These are phyloP conservation scores for Drosophila bocqueti DNA, from an alignment of 1,140 invertebrate species.

Conservation along the genomic window DNA sequence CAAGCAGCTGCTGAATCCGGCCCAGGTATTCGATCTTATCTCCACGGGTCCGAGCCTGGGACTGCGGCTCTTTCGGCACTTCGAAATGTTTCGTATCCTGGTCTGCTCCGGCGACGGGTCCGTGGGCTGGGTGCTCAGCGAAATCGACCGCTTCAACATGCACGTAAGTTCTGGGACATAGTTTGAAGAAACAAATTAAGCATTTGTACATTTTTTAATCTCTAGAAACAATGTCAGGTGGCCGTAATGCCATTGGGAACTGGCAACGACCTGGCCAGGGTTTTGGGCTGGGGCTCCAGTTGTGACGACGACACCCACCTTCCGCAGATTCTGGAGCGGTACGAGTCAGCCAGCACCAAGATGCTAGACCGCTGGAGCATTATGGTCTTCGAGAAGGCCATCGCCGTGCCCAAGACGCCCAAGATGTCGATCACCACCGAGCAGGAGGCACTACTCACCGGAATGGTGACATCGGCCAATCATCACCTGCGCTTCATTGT, in stretches of 20 bases:
- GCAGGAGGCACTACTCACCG: slow-evolving; percentile 86
- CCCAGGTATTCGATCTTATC: slow-evolving; percentile 98
- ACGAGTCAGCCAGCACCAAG: slow-evolving; percentile 97
- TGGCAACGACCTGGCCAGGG: slow-evolving; percentile 97
- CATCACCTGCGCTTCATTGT: slow-evolving; percentile 94
- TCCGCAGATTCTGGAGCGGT: slow-evolving; percentile 95
- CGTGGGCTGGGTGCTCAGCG: slow-evolving; percentile 96
- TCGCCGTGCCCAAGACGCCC: slow-evolving; percentile 87
- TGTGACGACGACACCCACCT: slow-evolving; percentile 98
- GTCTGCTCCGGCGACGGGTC: slow-evolving; percentile 97
- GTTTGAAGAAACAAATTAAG: not conserved
- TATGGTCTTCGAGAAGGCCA: slow-evolving; percentile 94
- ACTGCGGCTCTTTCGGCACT: slow-evolving; percentile 94
- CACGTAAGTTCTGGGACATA: slow-evolving; percentile 89
- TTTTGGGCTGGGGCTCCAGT: slow-evolving; percentile 97
- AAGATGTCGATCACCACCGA: slow-evolving; percentile 87
- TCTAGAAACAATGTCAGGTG: slow-evolving; percentile 94
- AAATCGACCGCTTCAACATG: slow-evolving; percentile 96
- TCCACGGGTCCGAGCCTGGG: slow-evolving; percentile 94
- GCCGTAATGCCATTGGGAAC: slow-evolving; percentile 97
- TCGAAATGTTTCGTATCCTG: slow-evolving; percentile 95
- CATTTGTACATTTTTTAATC: not conserved
- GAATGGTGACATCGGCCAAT: slow-evolving; percentile 93
- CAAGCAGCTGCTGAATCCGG: slow-evolving; percentile 98
- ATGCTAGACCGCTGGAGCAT: slow-evolving; percentile 98